Conservation (phyloP, 2,888 invertebrate species). For the Tortricodes alternella region DNA sequence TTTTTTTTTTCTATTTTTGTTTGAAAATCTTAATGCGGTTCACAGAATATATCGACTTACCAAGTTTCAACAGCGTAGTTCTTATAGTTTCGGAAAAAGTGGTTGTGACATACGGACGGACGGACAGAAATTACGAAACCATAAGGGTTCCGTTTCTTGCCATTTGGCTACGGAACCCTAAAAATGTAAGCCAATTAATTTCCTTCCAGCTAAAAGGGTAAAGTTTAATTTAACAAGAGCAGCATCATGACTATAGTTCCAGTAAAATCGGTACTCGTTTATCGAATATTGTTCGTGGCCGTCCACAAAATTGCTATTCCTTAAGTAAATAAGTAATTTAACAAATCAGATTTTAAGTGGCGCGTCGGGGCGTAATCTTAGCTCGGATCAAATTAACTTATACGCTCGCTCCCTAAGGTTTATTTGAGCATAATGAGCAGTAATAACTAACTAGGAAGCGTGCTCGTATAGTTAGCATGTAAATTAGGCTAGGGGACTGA, state of each 20-base stretch:
- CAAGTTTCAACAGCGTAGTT: no score
- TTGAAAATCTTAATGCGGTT: no score
- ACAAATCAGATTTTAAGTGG: conserved; percentile 67
- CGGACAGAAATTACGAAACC: no score
- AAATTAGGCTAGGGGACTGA: conserved; percentile 39
- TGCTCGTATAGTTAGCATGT: conserved; percentile 53
- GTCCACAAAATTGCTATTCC: conserved; percentile 10
- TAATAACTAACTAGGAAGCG: conserved; percentile 58
- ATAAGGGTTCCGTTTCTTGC: no score
- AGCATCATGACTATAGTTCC: background rate
- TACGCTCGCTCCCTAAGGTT: conserved; percentile 53
- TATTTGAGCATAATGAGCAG: conserved; percentile 65
- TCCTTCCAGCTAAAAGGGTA: background rate
- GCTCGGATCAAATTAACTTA: conserved; percentile 68
- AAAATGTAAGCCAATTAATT: conserved; percentile 7
- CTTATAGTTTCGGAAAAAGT: no score
- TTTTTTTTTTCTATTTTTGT: no score
- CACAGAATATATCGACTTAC: no score
- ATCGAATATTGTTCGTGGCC: conserved; percentile 14
- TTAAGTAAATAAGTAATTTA: conserved; percentile 67
- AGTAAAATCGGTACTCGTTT: conserved; percentile 8
- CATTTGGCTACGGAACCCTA: background rate
- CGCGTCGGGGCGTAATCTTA: conserved; percentile 55
- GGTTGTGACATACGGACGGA: no score
- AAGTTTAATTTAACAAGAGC: conserved; percentile 8